Evolutionary conservation across 1,140 invertebrate species (phyloP).

Genomic region (Drosophila yakuba): DNA sequence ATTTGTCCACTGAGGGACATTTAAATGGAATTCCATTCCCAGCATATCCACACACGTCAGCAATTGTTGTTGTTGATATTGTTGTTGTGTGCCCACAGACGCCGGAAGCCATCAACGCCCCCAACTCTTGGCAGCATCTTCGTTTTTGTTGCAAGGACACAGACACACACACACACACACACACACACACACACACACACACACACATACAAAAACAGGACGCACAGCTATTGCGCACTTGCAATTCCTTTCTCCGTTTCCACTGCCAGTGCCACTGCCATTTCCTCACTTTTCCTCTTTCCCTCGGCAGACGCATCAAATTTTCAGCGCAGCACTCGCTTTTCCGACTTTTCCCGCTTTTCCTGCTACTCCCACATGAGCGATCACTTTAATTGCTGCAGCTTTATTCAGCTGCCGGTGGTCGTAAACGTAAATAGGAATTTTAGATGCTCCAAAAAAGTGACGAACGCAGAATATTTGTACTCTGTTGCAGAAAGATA

Average conservation of each 20-base stretch:
- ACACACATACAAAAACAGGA: background rate
- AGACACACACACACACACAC: background rate
- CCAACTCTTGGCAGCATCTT: conserved; percentile 13
- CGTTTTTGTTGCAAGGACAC: conserved; percentile 53
- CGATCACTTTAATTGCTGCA: conserved; percentile 72
- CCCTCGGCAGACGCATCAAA: conserved; percentile 40
- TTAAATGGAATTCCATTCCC: conserved; percentile 65
- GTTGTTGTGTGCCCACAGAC: conserved; percentile 7
- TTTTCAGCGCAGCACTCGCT: conserved; percentile 33
- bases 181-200: background rate
- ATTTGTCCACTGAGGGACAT: conserved; percentile 79
- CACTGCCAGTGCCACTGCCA: background rate
- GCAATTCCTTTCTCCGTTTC: conserved; percentile 11
- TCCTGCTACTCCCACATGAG: conserved; percentile 37
- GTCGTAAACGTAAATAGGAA: conserved; percentile 52
- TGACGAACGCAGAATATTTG: conserved; percentile 6
- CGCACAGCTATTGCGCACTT: conserved; percentile 26
- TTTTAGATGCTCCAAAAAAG: conserved; percentile 28
- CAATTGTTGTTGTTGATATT: conserved; percentile 23
- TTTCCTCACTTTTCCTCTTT: conserved; percentile 12
- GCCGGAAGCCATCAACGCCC: conserved; percentile 57
- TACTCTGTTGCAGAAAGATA: background rate
- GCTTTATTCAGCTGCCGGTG: conserved; percentile 29
- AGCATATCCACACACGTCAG: conserved; percentile 17
- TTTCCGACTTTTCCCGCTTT: conserved; percentile 1